These are phyloP conservation scores for Perccottus glenii DNA, from an alignment of 2,113 vertebrate species.

Conservation along the genomic window DNA sequence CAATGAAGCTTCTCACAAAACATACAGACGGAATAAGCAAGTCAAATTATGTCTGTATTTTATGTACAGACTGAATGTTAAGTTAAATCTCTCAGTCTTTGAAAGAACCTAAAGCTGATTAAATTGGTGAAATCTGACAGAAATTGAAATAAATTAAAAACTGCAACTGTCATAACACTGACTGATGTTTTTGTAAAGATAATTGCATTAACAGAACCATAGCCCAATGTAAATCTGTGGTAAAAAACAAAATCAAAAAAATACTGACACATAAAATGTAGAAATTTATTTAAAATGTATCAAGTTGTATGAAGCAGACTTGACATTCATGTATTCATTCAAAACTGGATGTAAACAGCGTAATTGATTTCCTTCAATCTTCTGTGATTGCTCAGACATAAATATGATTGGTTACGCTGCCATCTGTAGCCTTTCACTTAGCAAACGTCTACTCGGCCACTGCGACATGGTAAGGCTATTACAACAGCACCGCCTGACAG, in stretches of 20 bases:
- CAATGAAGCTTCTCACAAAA: neutral
- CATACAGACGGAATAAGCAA: neutral
- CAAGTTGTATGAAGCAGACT: neutral
- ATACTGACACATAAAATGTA: no score
- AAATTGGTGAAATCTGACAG: no score
- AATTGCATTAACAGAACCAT: no score
- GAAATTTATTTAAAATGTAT: no score
- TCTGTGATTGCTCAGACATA: neutral
- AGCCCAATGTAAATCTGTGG: no score
- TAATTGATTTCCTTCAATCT: neutral
- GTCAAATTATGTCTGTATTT: neutral
- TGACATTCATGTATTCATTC: neutral
- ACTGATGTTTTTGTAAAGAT: no score
- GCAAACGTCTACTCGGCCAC: conserved; percentile 11
- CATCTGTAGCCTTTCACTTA: conserved; percentile 1
- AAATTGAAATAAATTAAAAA: no score
- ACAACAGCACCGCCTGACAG: conserved; percentile 12
- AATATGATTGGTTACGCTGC: neutral
- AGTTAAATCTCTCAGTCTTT: no score
- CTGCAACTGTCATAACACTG: no score
- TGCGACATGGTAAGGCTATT: conserved; percentile 23
- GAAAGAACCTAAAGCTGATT: no score
- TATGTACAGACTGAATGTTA: no score
- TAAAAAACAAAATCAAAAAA: no score
- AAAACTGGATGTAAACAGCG: neutral